Percentiles rank a stretch among this genome's conserved stretches.
These are phyloP conservation scores for Zosterops pallidus DNA, from an alignment of 2,113 vertebrate genomes.

Conservation along the genomic window DNA sequence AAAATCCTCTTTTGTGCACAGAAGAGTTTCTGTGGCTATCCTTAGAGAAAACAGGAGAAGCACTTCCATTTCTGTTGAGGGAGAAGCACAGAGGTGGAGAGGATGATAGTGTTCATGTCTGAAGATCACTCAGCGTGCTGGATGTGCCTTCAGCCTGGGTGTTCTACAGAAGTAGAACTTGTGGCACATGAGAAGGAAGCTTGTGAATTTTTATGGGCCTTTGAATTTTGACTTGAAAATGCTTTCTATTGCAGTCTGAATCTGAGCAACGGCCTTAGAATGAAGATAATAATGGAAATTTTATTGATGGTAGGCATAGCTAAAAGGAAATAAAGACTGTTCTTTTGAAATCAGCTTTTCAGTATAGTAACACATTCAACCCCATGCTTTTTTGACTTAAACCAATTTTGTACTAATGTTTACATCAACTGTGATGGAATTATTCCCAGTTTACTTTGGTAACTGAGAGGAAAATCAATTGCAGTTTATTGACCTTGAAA, in stretches of 20 bases:
- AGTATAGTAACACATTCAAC: not conserved
- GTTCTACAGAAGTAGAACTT: not conserved
- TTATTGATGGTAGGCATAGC: not conserved
- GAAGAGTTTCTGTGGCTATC: not conserved
- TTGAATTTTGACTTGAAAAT: not conserved
- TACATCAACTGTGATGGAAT: conserved; percentile 26
- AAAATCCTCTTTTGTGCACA: not conserved
- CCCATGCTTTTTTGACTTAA: not conserved
- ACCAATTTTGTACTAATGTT: not conserved
- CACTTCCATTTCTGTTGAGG: not conserved
- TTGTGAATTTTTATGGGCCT: not conserved
- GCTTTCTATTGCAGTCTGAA: not conserved
- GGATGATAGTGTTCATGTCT: not conserved
- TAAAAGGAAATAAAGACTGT: not conserved
- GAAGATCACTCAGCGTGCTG: not conserved
- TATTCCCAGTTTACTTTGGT: not conserved
- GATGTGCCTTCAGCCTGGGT: not conserved
- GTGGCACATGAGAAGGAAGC: not conserved
- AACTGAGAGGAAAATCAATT: conserved; percentile 23
- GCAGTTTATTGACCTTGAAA: not conserved
- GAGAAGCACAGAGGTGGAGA: not conserved
- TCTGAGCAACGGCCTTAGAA: not conserved
- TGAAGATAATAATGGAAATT: not conserved
- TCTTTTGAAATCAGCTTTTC: not conserved
- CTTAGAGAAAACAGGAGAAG: not conserved